Percentiles rank a stretch among this genome's conserved stretches.
phyloP scores from a whole-genome alignment of 2,888 invertebrate genomes.

The Caenorhabditis sp. region DNA sequence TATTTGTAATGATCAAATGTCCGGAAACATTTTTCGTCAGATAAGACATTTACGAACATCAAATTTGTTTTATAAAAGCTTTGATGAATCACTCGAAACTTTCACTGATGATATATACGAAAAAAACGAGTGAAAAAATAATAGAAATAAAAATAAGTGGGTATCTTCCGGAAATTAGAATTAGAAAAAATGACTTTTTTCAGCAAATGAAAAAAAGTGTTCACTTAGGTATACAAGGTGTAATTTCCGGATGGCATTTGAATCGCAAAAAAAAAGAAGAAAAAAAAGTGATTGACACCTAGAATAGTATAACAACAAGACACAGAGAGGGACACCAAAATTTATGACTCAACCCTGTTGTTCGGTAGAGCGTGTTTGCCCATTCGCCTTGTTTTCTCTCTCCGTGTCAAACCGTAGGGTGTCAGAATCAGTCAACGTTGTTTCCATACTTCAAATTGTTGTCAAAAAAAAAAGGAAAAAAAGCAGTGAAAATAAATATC shows the following conservation, averaged over 20 bases:
- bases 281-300: too few relatives aligned
- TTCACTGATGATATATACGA: neutral
- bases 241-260: neutral
- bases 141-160: slow-evolving; percentile 3
- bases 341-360: too few relatives aligned
- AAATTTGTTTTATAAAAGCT: slow-evolving; percentile 5
- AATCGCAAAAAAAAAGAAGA: too few relatives aligned
- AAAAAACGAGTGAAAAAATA: slow-evolving; percentile 3
- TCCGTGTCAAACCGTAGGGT: too few relatives aligned
- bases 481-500: too few relatives aligned
- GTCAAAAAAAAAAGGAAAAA: too few relatives aligned
- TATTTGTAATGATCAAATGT: neutral
- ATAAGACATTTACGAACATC: slow-evolving; percentile 1
- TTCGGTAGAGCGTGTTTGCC: too few relatives aligned
- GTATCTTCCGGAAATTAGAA: slow-evolving; percentile 3
- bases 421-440: too few relatives aligned
- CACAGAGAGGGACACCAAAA: too few relatives aligned
- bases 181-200: slow-evolving; percentile 5
- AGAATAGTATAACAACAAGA: too few relatives aligned
- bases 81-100: neutral
- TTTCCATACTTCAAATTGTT: too few relatives aligned
- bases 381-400: too few relatives aligned
- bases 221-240: neutral
- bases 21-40: slow-evolving; percentile 7
- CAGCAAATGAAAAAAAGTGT: neutral